These are phyloP conservation scores for Zele albiditarsus DNA, from an alignment of 2,888 invertebrate species.

Conservation along the genomic window DNA sequence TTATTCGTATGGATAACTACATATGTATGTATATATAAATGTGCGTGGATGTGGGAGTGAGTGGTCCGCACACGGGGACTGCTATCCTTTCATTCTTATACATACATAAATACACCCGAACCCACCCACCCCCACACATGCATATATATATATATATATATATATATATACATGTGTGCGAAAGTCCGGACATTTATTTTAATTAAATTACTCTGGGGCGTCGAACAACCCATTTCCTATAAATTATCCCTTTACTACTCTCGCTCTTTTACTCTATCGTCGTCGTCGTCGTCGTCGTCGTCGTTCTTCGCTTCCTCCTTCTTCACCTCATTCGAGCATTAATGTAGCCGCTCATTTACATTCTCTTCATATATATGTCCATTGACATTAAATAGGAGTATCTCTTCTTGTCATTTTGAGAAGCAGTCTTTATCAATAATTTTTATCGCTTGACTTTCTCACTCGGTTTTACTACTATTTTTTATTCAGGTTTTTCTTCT, in stretches of 20 bases:
- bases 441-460: too few species aligned
- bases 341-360: slow-evolving; percentile 71
- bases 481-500: too few species aligned
- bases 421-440: too few species aligned
- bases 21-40: neutral
- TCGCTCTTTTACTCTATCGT: slow-evolving; percentile 3
- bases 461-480: too few species aligned
- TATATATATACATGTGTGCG: neutral
- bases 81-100: slow-evolving; percentile 6
- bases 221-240: slow-evolving; percentile 74
- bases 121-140: too few species aligned
- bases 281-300: slow-evolving; percentile 24
- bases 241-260: slow-evolving; percentile 71
- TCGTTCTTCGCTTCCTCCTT: slow-evolving; percentile 33
- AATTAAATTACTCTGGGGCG: slow-evolving; percentile 73
- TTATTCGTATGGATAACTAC: slow-evolving; percentile 62
- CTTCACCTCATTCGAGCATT: slow-evolving; percentile 56
- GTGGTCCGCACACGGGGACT: slow-evolving; percentile 61
- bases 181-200: slow-evolving; percentile 71
- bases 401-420: too few species aligned
- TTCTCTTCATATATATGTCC: slow-evolving; percentile 57
- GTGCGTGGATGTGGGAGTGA: slow-evolving; percentile 43
- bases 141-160: neutral
- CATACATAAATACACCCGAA: neutral
- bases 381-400: slow-evolving; percentile 73